These are phyloP conservation scores for Callopanchax toddi DNA, from an alignment of 2,113 vertebrate species.

Conservation along the genomic window DNA sequence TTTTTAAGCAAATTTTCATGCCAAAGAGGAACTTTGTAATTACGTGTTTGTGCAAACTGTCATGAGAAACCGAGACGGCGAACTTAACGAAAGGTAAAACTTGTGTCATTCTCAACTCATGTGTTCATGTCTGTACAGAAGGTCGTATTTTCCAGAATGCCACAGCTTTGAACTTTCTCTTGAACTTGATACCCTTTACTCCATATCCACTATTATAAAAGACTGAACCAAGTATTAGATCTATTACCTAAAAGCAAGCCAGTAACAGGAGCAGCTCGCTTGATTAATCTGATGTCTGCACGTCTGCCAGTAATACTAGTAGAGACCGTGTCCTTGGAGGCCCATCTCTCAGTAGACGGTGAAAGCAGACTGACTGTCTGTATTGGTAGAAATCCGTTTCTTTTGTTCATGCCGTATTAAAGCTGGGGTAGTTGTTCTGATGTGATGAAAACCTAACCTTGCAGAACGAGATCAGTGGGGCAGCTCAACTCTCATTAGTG, in stretches of 20 bases:
- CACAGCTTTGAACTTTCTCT: constrained; percentile 13
- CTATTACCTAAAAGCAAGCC: constrained; percentile 22
- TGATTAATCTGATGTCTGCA: constrained; percentile 51
- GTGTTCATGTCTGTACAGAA: too few relatives aligned
- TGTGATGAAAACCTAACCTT: constrained; percentile 44
- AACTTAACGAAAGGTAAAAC: too few relatives aligned
- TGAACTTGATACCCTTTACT: constrained; percentile 19
- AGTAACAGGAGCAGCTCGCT: constrained; percentile 30
- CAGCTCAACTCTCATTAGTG: constrained; percentile 38
- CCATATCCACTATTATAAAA: constrained; percentile 10
- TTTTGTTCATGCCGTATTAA: constrained; percentile 32
- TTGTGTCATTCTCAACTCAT: too few relatives aligned
- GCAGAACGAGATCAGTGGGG: constrained; percentile 11
- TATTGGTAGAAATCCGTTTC: constrained; percentile 52
- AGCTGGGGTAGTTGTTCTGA: constrained; percentile 26
- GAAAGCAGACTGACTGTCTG: constrained; percentile 51
- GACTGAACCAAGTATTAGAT: constrained; percentile 25
- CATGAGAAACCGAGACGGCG: too few relatives aligned
- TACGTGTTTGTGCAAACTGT: too few relatives aligned
- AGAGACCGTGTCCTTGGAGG: constrained; percentile 49
- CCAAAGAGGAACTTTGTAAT: too few relatives aligned
- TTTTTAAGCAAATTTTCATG: too few relatives aligned
- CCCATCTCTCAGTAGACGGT: constrained; percentile 10
- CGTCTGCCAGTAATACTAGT: constrained; percentile 52
- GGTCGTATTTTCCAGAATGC: constrained; percentile 6